phyloP scores from a whole-genome alignment of 1,140 invertebrate genomes.

The Drosophila sp. region DNA sequence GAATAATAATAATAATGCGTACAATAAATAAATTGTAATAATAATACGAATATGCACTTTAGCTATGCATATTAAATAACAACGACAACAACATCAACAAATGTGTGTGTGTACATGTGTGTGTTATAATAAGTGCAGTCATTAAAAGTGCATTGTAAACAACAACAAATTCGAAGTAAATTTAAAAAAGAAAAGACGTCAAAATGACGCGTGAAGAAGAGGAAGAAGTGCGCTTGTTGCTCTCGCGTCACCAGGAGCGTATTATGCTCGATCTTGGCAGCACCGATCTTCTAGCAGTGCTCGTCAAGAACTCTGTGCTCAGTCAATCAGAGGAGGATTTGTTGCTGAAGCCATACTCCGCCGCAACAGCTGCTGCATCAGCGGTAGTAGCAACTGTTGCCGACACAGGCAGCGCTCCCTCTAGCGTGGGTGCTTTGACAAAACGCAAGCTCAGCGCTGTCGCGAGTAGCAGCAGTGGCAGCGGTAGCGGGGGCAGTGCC shows the following conservation, averaged over 20 bases:
- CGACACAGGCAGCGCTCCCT: slow-evolving; percentile 71
- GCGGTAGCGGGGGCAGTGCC: slow-evolving; percentile 62
- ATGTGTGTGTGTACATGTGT: slow-evolving; percentile 23
- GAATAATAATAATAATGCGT: slow-evolving; percentile 38
- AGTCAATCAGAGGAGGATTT: slow-evolving; percentile 81
- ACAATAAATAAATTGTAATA: slow-evolving; percentile 31
- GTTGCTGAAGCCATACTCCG: slow-evolving; percentile 65
- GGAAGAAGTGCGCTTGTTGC: slow-evolving; percentile 81
- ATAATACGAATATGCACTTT: slow-evolving; percentile 26
- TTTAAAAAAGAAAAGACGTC: slow-evolving; percentile 30
- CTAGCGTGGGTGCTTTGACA: slow-evolving; percentile 56
- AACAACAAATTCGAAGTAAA: slow-evolving; percentile 34
- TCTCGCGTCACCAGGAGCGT: slow-evolving; percentile 79
- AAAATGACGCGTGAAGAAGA: slow-evolving; percentile 83
- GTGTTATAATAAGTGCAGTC: slow-evolving; percentile 28
- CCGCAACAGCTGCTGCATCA: slow-evolving; percentile 19
- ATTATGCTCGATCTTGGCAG: slow-evolving; percentile 79
- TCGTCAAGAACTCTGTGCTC: slow-evolving; percentile 82
- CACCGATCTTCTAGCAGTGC: slow-evolving; percentile 77
- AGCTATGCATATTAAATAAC: slow-evolving; percentile 8
- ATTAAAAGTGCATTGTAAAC: slow-evolving; percentile 49
- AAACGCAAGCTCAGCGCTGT: slow-evolving; percentile 78
- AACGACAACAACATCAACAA: slow-evolving; percentile 26
- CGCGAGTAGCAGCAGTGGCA: slow-evolving; percentile 70
- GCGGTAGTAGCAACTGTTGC: slow-evolving; percentile 27